Evolutionary conservation across 2,888 invertebrate genomes (phyloP).

Genomic region (Dasypolia templi): DNA sequence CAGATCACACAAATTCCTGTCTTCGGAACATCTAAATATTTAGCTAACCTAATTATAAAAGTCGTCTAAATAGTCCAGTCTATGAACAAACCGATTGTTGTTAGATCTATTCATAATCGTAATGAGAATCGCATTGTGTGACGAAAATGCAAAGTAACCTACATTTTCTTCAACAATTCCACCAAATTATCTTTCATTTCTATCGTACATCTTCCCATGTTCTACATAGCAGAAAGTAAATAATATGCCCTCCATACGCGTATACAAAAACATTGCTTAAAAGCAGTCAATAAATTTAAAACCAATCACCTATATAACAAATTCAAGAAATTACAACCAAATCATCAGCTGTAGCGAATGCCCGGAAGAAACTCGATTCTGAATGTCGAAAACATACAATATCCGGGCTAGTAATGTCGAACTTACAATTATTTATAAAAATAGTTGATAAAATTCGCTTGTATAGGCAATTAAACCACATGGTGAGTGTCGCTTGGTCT

Average conservation of each 20-base stretch:
- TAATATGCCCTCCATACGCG: conserved; percentile 13
- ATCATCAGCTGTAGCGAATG: conserved; percentile 25
- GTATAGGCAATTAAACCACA: conserved; percentile 77
- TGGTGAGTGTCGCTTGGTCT: conserved; percentile 77
- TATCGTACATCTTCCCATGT: conserved; percentile 14
- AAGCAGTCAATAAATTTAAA: conserved; percentile 40
- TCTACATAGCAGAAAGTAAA: conserved; percentile 6
- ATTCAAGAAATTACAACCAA: conserved; percentile 31
- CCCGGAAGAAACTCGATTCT: conserved; percentile 6
- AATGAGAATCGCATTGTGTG: conserved; percentile 37
- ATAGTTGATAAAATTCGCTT: conserved; percentile 70
- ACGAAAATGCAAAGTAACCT: conserved; percentile 33
- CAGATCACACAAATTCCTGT: conserved; percentile 35
- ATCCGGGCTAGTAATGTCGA: conserved; percentile 53
- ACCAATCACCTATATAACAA: conserved; percentile 40
- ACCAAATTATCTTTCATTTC: conserved; percentile 31
- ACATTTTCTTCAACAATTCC: conserved; percentile 42
- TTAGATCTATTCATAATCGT: conserved; percentile 51
- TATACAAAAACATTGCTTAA: conserved; percentile 27
- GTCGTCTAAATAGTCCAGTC: conserved; percentile 31
- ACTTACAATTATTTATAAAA: conserved; percentile 70
- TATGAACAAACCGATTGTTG: conserved; percentile 38
- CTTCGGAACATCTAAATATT: conserved; percentile 44
- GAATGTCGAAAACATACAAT: conserved; percentile 46
- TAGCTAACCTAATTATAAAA: conserved; percentile 55